Percentiles rank a stretch among this genome's conserved stretches.
These are phyloP conservation scores for Doryteuthis pealeii DNA, from an alignment of 1,140 invertebrate genomes.

Conservation along the genomic window DNA sequence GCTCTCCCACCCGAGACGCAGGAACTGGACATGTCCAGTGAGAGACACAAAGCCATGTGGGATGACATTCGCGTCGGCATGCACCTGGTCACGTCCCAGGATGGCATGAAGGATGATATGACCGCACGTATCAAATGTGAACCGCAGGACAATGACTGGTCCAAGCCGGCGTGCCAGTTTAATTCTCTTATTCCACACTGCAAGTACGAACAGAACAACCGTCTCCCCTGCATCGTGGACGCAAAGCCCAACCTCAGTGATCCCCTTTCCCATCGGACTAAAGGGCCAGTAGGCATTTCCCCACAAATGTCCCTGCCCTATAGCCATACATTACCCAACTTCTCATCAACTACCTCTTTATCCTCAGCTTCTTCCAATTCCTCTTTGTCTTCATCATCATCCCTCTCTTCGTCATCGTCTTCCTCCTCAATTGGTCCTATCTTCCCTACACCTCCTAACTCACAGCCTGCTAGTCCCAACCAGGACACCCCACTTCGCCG, in stretches of 20 bases:
- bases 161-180: constrained; percentile 9
- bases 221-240: neutral
- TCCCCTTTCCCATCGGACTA: neutral
- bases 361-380: constrained; percentile 11
- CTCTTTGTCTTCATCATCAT: neutral
- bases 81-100: constrained; percentile 38
- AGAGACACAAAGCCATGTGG: constrained; percentile 43
- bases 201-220: neutral
- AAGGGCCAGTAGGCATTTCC: neutral
- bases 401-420: constrained; percentile 19
- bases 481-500: constrained; percentile 35
- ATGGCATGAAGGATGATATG: constrained; percentile 13
- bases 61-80: constrained; percentile 52
- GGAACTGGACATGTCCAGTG: constrained; percentile 2
- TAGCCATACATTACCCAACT: neutral
- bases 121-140: constrained; percentile 14
- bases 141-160: constrained; percentile 8
- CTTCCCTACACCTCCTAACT: constrained; percentile 53
- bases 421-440: constrained; percentile 27
- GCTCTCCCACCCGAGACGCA: constrained; percentile 8
- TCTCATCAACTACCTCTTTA: neutral
- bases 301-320: neutral
- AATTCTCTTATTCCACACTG: neutral
- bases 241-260: neutral
- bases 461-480: constrained; percentile 52